Evolutionary conservation across 1,140 invertebrate genomes (phyloP).

Genomic region (Thaumatotibia leucotreta): DNA sequence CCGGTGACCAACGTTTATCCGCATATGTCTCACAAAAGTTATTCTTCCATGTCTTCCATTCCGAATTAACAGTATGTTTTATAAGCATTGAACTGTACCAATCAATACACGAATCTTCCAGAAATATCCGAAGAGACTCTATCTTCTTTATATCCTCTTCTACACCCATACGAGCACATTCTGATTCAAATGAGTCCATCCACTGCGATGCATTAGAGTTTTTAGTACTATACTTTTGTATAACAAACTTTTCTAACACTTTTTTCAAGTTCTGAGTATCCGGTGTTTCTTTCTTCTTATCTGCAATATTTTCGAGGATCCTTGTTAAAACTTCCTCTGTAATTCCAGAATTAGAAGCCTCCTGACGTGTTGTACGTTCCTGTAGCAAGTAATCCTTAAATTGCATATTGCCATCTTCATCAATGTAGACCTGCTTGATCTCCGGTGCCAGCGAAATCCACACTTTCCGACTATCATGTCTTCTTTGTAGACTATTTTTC

Average conservation of each 20-base stretch:
- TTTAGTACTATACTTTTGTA: constrained; percentile 35
- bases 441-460: constrained; percentile 41
- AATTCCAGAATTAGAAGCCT: constrained; percentile 16
- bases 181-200: constrained; percentile 35
- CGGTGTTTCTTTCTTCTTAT: constrained; percentile 25
- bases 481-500: constrained; percentile 45
- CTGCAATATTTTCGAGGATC: constrained; percentile 29
- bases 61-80: constrained; percentile 12
- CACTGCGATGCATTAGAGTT: constrained; percentile 34
- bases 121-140: constrained; percentile 32
- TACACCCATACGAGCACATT: constrained; percentile 33
- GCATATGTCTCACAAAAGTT: too few species aligned
- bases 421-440: constrained; percentile 21
- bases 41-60: background rate
- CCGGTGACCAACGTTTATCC: background rate
- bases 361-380: constrained; percentile 21
- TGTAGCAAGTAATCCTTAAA: constrained; percentile 34
- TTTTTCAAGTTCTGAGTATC: constrained; percentile 23
- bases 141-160: constrained; percentile 32
- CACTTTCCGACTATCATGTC: constrained; percentile 45
- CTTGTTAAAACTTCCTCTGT: constrained; percentile 24
- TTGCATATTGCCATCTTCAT: too few species aligned
- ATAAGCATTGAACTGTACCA: too few species aligned
- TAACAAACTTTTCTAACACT: constrained; percentile 28
- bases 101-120: too few species aligned